phyloP scores from a whole-genome alignment of 2,113 vertebrate genomes.

The Podocnemis expansa region DNA sequence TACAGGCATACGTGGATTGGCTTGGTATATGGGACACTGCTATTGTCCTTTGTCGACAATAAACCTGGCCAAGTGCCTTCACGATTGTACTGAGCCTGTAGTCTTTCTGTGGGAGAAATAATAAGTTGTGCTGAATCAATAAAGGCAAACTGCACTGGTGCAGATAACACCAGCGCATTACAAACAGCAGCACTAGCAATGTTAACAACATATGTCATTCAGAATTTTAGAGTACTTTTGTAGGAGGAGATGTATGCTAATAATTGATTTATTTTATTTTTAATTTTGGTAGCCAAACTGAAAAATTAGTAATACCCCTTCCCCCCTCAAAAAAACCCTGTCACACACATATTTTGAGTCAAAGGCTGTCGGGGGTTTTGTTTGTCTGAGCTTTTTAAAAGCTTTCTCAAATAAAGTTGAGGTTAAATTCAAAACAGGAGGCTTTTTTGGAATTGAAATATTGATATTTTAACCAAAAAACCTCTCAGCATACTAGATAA shows the following conservation, averaged over 20 bases:
- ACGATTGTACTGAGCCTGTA: not conserved
- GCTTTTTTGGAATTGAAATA: not conserved
- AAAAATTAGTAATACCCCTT: not conserved
- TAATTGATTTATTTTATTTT: not conserved
- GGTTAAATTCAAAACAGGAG: not conserved
- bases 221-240: not conserved
- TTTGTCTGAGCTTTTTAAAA: not conserved
- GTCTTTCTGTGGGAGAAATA: not conserved
- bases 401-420: not conserved
- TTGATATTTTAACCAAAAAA: not conserved
- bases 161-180: not conserved
- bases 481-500: not conserved
- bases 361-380: not conserved
- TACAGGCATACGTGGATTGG: not conserved
- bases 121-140: not conserved
- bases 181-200: not conserved
- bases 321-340: no score
- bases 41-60: not conserved
- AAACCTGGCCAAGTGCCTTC: not conserved
- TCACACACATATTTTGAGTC: not conserved
- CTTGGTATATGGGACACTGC: not conserved
- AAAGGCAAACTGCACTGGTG: not conserved
- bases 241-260: not conserved
- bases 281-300: not conserved
- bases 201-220: not conserved